Conservation (phyloP, 2,113 vertebrate species). For the Halcyon malimbica region DNA sequence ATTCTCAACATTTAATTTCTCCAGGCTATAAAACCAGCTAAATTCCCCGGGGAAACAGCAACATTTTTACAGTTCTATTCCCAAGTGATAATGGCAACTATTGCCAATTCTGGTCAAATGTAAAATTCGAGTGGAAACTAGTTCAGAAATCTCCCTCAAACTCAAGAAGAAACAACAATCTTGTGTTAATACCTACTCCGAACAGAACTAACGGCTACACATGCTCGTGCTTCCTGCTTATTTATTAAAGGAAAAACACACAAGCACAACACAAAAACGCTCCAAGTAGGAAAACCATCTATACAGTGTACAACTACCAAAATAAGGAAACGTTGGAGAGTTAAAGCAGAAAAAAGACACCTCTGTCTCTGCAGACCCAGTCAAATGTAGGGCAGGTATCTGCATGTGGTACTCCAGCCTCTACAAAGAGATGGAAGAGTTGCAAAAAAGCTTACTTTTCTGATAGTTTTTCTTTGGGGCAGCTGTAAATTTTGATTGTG, state of each 20-base stretch:
- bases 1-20: background rate
- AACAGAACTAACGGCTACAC: background rate
- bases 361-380: background rate
- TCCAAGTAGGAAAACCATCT: background rate
- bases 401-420: background rate
- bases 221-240: background rate
- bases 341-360: background rate
- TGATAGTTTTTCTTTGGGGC: background rate
- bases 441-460: background rate
- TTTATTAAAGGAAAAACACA: background rate
- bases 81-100: slow-evolving; percentile 8
- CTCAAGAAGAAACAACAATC: background rate
- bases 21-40: slow-evolving; percentile 13
- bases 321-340: background rate
- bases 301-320: background rate
- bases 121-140: slow-evolving; percentile 19
- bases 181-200: background rate
- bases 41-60: background rate
- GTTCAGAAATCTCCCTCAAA: background rate
- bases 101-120: slow-evolving; percentile 43
- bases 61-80: slow-evolving; percentile 47
- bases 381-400: background rate
- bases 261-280: background rate
- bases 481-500: background rate
- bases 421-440: background rate